phyloP scores from a whole-genome alignment of 1,140 invertebrate species.

The Nephotettix cincticeps region DNA sequence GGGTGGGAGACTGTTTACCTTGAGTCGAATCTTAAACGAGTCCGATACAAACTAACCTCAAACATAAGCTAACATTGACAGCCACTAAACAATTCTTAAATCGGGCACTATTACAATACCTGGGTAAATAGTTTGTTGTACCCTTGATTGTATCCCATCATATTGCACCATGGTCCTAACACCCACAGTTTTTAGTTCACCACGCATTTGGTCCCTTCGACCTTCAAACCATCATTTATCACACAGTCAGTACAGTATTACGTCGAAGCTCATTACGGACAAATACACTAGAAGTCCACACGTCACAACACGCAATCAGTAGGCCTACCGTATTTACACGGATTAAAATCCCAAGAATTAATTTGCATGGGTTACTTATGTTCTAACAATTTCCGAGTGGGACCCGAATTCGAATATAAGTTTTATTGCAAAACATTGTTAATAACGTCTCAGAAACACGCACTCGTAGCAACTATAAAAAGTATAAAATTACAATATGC shows the following conservation, averaged over 20 bases:
- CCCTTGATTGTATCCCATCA: constrained; percentile 80
- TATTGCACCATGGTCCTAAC: constrained; percentile 43
- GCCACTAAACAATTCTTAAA: no score
- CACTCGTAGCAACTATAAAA: neutral
- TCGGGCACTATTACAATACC: constrained; percentile 53
- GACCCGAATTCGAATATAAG: no score
- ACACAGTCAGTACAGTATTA: neutral
- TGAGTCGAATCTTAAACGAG: neutral
- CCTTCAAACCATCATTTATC: neutral
- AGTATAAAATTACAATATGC: neutral
- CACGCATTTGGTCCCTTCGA: constrained; percentile 9
- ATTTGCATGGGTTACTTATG: no score
- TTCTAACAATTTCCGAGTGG: no score
- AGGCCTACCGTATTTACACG: no score
- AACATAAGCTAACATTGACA: neutral
- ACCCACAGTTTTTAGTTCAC: constrained; percentile 22
- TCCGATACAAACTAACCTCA: neutral
- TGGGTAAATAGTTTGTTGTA: constrained; percentile 89
- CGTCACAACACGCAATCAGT: no score
- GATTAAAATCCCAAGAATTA: no score
- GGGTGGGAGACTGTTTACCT: constrained; percentile 1
- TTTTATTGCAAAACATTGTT: no score
- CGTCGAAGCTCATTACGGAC: neutral
- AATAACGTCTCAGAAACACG: no score
- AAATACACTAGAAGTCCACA: neutral